phyloP scores from a whole-genome alignment of 2,797 vertebrate genomes.

The Parauchenoglanis punctatus region DNA sequence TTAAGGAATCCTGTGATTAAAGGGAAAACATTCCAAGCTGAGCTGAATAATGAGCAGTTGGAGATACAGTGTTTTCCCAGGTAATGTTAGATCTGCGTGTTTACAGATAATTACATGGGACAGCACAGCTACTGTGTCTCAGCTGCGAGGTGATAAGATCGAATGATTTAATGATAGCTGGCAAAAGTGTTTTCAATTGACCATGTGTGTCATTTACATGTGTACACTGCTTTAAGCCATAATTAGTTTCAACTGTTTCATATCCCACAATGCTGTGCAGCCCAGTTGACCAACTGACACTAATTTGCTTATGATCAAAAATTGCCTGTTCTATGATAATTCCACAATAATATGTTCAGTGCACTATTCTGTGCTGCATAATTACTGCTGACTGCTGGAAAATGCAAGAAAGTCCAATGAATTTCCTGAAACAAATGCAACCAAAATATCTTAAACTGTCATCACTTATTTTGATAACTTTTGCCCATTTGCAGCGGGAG shows the following conservation, averaged over 20 bases:
- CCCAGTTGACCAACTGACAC: neutral
- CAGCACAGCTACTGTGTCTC: neutral
- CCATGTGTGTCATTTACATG: neutral
- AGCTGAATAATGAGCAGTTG: neutral
- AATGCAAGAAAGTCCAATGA: neutral
- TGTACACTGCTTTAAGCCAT: too few relatives aligned
- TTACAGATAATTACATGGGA: neutral
- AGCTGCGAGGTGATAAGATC: too few relatives aligned
- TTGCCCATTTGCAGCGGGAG: too few relatives aligned
- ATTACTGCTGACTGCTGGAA: neutral
- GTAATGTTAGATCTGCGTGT: neutral
- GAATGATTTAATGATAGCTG: too few relatives aligned
- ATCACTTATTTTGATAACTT: too few relatives aligned
- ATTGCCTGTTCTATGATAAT: neutral
- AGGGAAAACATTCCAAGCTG: neutral
- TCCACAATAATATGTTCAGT: neutral
- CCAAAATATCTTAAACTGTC: too few relatives aligned
- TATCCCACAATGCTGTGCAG: neutral
- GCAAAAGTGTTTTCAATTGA: neutral
- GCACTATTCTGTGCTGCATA: neutral
- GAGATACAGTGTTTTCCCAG: neutral
- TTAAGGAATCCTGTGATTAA: neutral
- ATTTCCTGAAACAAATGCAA: neutral
- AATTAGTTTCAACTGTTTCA: neutral
- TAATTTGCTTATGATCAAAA: neutral